These are phyloP conservation scores for Aepyceros melampus DNA, from an alignment of 2,113 vertebrate genomes.

Conservation along the genomic window DNA sequence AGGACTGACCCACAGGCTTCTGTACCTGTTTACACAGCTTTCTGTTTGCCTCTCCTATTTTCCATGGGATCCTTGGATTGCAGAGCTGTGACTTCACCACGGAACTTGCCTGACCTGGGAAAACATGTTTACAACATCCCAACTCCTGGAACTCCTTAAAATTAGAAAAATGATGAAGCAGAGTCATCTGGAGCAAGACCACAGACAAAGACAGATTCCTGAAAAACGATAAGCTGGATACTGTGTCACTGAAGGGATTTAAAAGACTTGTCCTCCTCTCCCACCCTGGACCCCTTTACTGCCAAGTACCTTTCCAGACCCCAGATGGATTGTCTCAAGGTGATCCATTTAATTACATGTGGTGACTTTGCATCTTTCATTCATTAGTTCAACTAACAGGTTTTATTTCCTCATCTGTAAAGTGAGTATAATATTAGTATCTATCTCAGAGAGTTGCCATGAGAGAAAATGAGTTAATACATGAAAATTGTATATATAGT, in stretches of 20 bases:
- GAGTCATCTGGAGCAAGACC: neutral
- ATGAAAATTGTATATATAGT: neutral
- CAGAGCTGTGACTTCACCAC: neutral
- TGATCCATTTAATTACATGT: neutral
- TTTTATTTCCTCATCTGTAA: conserved; percentile 7
- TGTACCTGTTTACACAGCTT: neutral
- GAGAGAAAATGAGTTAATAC: neutral
- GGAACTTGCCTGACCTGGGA: neutral
- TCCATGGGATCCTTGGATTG: neutral
- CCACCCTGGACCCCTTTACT: neutral
- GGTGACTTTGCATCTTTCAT: neutral
- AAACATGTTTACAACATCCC: neutral
- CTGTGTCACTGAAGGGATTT: neutral
- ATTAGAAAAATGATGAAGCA: neutral
- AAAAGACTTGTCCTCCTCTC: neutral
- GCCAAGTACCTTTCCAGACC: neutral
- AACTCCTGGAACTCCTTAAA: neutral
- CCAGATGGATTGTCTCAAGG: neutral
- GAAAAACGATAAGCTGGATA: neutral
- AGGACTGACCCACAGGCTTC: neutral
- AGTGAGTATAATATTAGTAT: neutral
- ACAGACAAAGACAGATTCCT: neutral
- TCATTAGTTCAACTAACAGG: neutral
- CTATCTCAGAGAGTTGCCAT: neutral
- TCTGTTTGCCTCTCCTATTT: neutral